Conservation (phyloP, 2,888 invertebrate genomes). For the Dendrolimus pini region DNA sequence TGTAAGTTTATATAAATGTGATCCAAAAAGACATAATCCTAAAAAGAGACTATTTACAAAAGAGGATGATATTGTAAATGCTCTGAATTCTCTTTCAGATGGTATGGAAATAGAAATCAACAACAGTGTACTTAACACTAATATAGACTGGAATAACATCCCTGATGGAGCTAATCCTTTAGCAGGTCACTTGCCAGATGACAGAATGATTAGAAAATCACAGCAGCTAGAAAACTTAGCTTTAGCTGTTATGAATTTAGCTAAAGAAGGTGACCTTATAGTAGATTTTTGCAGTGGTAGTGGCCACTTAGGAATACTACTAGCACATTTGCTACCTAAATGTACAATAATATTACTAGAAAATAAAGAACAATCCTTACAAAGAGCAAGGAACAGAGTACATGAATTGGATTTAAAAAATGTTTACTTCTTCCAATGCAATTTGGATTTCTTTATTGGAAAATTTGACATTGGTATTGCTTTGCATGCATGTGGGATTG, state of each 20-base stretch:
- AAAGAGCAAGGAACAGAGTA: conserved; percentile 84
- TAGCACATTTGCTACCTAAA: conserved; percentile 87
- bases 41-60: conserved; percentile 84
- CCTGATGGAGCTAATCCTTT: conserved; percentile 86
- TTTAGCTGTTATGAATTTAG: conserved; percentile 84
- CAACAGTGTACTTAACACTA: conserved; percentile 30
- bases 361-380: conserved; percentile 92
- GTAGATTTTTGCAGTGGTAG: conserved; percentile 97
- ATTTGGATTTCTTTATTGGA: conserved; percentile 91
- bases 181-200: conserved; percentile 86
- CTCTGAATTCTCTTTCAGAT: conserved; percentile 57
- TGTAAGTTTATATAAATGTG: conserved; percentile 86
- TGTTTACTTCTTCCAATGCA: conserved; percentile 89
- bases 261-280: conserved; percentile 81
- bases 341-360: conserved; percentile 90
- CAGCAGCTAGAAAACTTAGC: conserved; percentile 92
- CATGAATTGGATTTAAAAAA: conserved; percentile 81
- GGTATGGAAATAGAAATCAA: conserved; percentile 56
- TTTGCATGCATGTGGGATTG: conserved; percentile 96
- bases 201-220: conserved; percentile 85
- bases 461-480: conserved; percentile 91
- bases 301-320: conserved; percentile 92
- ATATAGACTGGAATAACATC: conserved; percentile 81
- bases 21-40: conserved; percentile 85
- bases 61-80: conserved; percentile 84